Evolutionary conservation across 2,113 vertebrate species (phyloP).

Genomic region (Myrmecophaga tridactyla): DNA sequence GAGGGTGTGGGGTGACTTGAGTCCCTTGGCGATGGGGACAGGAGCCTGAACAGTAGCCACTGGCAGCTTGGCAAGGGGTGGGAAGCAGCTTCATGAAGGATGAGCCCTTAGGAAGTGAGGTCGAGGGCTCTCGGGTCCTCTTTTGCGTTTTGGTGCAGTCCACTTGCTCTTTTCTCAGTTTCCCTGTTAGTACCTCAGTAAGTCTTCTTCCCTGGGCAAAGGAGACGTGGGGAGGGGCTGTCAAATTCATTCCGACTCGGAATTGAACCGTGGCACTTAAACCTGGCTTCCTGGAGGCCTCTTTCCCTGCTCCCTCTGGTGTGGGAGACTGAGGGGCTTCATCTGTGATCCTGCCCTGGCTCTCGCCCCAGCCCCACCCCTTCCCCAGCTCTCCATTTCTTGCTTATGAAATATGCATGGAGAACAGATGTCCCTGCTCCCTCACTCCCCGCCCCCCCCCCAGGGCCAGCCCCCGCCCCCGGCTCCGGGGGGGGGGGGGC

Average conservation of each 20-base stretch:
- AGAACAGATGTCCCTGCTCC: slow-evolving; percentile 84
- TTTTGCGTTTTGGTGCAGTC: background rate
- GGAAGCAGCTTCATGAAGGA: background rate
- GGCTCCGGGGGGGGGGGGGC: slow-evolving; percentile 77
- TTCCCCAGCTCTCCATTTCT: slow-evolving; percentile 77
- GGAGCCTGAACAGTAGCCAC: background rate
- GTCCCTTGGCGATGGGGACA: background rate
- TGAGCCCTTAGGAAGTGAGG: background rate
- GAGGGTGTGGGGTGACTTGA: background rate
- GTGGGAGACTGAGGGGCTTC: slow-evolving; percentile 58
- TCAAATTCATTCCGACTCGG: slow-evolving; percentile 11
- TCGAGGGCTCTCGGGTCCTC: background rate
- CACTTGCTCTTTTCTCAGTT: background rate
- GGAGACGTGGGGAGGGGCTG: background rate
- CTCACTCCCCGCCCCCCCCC: slow-evolving; percentile 69
- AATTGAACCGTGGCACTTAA: background rate
- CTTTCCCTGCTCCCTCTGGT: slow-evolving; percentile 4
- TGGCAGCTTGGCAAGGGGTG: background rate
- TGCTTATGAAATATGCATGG: slow-evolving; percentile 86
- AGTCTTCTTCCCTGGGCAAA: background rate
- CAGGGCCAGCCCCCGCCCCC: slow-evolving; percentile 74
- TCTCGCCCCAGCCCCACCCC: slow-evolving; percentile 69
- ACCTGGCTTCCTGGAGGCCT: background rate
- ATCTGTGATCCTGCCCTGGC: slow-evolving; percentile 68
- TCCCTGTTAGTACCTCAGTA: background rate